Conservation (phyloP, 2,113 vertebrate genomes). For the Narcine bancroftii region DNA sequence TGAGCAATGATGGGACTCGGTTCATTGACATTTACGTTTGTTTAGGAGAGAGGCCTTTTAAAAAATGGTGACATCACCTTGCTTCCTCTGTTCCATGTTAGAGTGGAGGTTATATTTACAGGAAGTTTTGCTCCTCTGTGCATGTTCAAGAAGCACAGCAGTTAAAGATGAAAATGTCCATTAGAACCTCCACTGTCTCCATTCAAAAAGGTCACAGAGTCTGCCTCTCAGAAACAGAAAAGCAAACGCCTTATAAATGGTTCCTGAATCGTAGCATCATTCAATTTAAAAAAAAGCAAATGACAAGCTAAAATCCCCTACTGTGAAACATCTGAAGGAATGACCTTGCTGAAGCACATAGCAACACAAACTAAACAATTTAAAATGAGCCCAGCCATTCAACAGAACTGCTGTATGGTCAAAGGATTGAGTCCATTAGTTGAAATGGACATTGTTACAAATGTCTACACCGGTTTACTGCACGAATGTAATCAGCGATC, state of each 20-base stretch:
- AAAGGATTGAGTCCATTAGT: neutral
- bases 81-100: too few relatives aligned
- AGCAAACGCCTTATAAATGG: neutral
- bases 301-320: slow-evolving; percentile 1
- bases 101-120: neutral
- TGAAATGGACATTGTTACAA: neutral
- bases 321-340: slow-evolving; percentile 19
- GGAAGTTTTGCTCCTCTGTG: neutral
- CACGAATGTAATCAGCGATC: neutral
- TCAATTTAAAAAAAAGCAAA: neutral
- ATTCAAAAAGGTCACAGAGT: neutral
- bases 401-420: neutral
- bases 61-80: neutral
- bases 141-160: neutral
- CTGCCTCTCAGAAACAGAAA: neutral
- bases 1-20: neutral
- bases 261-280: neutral
- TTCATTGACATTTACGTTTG: neutral
- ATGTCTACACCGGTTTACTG: neutral
- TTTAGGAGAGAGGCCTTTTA: neutral
- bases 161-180: neutral
- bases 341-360: neutral
- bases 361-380: neutral
- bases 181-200: neutral
- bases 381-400: neutral